phyloP scores from a whole-genome alignment of 2,797 vertebrate genomes.

The Oreortyx pictus region DNA sequence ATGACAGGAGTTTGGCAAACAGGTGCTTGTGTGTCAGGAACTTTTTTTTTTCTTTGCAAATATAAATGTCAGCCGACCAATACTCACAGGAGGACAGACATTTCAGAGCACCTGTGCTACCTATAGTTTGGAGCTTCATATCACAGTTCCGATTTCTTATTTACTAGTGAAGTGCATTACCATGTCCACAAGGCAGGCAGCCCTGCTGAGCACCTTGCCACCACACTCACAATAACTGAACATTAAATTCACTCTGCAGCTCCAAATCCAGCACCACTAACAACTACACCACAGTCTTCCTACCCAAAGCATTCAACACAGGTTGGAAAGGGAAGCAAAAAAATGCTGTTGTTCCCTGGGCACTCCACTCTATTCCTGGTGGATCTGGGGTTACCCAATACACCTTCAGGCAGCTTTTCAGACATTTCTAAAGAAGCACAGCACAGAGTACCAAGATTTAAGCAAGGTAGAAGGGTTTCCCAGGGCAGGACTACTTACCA shows the following conservation, averaged over 20 bases:
- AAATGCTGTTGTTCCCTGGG: no score
- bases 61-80: neutral
- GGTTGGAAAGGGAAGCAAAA: neutral
- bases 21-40: neutral
- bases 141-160: neutral
- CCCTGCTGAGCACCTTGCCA: neutral
- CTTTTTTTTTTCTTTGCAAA: neutral
- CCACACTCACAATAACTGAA: neutral
- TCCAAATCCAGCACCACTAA: neutral
- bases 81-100: neutral
- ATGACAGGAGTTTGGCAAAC: neutral
- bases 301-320: no score
- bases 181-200: neutral
- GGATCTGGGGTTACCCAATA: accelerated
- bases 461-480: neutral
- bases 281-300: no score
- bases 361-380: neutral
- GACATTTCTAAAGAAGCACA: neutral
- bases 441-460: neutral
- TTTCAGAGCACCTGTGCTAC: neutral
- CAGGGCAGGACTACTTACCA: neutral
- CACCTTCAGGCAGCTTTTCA: neutral
- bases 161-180: neutral
- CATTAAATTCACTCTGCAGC: neutral
- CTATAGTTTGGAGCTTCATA: neutral